These are phyloP conservation scores for Stenurella melanura DNA, from an alignment of 2,888 invertebrate species.

Conservation along the genomic window DNA sequence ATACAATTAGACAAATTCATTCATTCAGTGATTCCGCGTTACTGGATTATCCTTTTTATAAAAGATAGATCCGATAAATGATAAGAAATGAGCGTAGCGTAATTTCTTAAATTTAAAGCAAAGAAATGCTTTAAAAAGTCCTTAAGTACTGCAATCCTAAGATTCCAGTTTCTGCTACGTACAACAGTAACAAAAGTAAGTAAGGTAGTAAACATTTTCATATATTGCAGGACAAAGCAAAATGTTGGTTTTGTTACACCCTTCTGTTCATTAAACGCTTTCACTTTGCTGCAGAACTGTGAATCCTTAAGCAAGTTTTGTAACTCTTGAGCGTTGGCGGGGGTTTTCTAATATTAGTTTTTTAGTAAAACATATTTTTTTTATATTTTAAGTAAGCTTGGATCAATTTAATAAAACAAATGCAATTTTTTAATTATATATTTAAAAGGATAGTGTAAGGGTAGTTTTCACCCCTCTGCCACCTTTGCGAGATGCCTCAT, in stretches of 20 bases:
- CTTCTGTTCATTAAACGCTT: neutral
- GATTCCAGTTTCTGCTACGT: conserved; percentile 9
- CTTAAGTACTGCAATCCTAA: conserved; percentile 3
- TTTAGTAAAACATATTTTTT: too few relatives aligned
- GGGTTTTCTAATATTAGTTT: too few relatives aligned
- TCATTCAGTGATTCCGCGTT: neutral
- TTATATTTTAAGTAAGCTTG: too few relatives aligned
- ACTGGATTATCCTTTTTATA: neutral
- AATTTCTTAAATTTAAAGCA: conserved; percentile 9
- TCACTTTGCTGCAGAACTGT: too few relatives aligned
- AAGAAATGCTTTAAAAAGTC: neutral
- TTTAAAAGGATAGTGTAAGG: too few relatives aligned
- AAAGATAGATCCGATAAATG: conserved; percentile 1
- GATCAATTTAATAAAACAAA: too few relatives aligned
- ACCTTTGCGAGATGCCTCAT: too few relatives aligned
- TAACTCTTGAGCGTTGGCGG: too few relatives aligned
- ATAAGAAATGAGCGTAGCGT: conserved; percentile 5
- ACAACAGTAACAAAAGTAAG: conserved; percentile 8
- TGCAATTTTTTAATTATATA: too few relatives aligned
- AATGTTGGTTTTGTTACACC: neutral
- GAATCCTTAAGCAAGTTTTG: too few relatives aligned
- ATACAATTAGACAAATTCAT: too few relatives aligned
- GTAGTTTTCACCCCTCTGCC: too few relatives aligned
- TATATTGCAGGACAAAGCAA: conserved; percentile 2
- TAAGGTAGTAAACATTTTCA: neutral